A percentile compares a stretch with the other conserved stretches of the same genome.
Evolutionary conservation across 2,797 vertebrate genomes (phyloP).

Genomic region (Phoebastria nigripes): DNA sequence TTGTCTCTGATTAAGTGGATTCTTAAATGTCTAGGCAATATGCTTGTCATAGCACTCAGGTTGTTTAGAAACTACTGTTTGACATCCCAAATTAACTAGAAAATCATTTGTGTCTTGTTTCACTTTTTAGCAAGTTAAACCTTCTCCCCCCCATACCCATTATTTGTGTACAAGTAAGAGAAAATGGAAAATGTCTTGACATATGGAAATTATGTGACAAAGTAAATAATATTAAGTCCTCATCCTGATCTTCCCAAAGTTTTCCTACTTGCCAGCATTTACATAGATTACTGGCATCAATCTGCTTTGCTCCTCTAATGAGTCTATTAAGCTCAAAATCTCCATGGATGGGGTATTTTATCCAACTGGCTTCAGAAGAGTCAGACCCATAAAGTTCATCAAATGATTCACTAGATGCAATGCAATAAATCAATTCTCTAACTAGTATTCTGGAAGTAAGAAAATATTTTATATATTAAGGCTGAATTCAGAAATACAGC

Average conservation of each 20-base stretch:
- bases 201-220: not conserved
- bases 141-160: not conserved
- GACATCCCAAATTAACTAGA: not conserved
- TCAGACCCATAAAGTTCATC: not conserved
- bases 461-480: not conserved
- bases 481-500: slow-evolving; percentile 19
- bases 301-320: not conserved
- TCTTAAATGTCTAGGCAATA: not conserved
- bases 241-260: not conserved
- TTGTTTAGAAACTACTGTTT: not conserved
- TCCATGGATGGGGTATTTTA: not conserved
- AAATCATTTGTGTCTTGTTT: not conserved
- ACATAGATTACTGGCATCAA: not conserved
- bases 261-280: not conserved
- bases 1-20: not conserved
- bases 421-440: not conserved
- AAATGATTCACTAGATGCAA: not conserved
- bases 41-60: not conserved
- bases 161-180: not conserved
- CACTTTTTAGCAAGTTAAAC: not conserved
- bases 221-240: not conserved
- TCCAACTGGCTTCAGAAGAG: not conserved
- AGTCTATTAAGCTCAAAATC: not conserved
- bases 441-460: not conserved
- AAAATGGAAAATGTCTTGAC: not conserved